Percentiles rank a stretch among this genome's conserved stretches.
These are phyloP conservation scores for Aricia artaxerxes DNA, from an alignment of 2,888 invertebrate species.

Conservation along the genomic window DNA sequence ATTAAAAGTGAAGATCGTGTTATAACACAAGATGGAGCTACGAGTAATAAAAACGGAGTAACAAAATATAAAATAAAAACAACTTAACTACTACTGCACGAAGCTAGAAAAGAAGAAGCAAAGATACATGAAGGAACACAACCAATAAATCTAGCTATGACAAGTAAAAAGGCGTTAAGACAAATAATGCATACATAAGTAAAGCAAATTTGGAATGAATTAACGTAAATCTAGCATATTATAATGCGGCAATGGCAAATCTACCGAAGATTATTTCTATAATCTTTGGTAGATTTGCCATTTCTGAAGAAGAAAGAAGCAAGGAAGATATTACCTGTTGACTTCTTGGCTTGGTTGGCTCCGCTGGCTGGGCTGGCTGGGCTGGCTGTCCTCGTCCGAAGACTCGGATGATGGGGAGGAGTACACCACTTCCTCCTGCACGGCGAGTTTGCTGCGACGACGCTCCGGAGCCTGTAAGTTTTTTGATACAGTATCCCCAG, in stretches of 20 bases:
- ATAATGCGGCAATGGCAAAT: not conserved
- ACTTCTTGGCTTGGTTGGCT: conserved; percentile 19
- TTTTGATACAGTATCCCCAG: not conserved
- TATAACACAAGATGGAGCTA: no score
- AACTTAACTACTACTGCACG: not conserved
- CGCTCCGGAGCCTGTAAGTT: conserved; percentile 21
- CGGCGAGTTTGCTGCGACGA: conserved; percentile 24
- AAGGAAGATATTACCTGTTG: not conserved
- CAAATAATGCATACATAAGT: no score
- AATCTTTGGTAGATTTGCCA: no score
- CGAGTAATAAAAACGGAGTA: not conserved
- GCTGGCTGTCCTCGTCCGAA: conserved; percentile 18
- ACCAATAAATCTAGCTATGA: no score
- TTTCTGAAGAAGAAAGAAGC: no score
- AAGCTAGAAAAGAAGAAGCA: not conserved
- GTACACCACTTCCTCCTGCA: conserved; percentile 18
- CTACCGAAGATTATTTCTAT: not conserved
- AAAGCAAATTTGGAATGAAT: not conserved
- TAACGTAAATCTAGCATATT: not conserved
- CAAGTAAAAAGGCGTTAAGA: no score
- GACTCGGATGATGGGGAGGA: conserved; percentile 12
- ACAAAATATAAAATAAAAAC: not conserved
- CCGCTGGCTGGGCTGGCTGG: not conserved
- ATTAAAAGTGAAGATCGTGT: not conserved
- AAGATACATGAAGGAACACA: not conserved